Evolutionary conservation across 2,113 vertebrate species (phyloP).

Genomic region (Danio rerio): GRCz12tu NC_133191.1:36493001-36493500

Average conservation of each 20-base stretch:
- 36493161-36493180: conserved; percentile 26
- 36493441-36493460: conserved; percentile 69
- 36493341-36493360: conserved; percentile 80
- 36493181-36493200: conserved; percentile 45
- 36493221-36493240: conserved; percentile 39
- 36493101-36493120: conserved; percentile 50
- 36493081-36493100: conserved; percentile 46
- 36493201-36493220: conserved; percentile 32
- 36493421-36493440: conserved; percentile 66
- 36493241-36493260: conserved; percentile 56
- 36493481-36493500: conserved; percentile 62
- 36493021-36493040: conserved; percentile 80
- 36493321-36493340: conserved; percentile 80
- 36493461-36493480: conserved; percentile 61
- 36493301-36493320: conserved; percentile 80
- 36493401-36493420: conserved; percentile 75
- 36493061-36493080: conserved; percentile 73
- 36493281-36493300: conserved; percentile 72
- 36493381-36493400: conserved; percentile 79
- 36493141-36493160: conserved; percentile 58
- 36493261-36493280: conserved; percentile 55
- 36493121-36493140: conserved; percentile 48
- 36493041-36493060: conserved; percentile 73
- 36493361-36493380: conserved; percentile 77
- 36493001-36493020: conserved; percentile 73